These are phyloP conservation scores for Cecropterus lyciades DNA, from an alignment of 1,140 invertebrate species.

Conservation along the genomic window DNA sequence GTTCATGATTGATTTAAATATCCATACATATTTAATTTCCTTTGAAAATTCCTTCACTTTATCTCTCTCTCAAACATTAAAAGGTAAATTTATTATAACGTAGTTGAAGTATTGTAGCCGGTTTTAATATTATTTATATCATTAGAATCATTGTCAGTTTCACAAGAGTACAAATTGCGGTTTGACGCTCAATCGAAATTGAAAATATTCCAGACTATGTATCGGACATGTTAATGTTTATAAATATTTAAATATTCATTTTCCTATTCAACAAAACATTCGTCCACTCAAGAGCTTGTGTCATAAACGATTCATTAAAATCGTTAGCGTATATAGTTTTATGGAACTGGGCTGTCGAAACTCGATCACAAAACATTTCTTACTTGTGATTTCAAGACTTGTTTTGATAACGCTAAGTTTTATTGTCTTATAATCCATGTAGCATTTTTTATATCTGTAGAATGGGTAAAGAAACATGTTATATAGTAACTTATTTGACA, in stretches of 20 bases:
- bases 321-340: conserved; percentile 19
- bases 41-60: background rate
- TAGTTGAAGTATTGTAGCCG: background rate
- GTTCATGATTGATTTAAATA: background rate
- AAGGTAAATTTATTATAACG: background rate
- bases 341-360: conserved; percentile 15
- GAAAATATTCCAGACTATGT: conserved; percentile 2
- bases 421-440: conserved; percentile 8
- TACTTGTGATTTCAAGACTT: conserved; percentile 16
- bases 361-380: conserved; percentile 19
- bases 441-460: conserved; percentile 11
- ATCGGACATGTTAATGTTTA: conserved; percentile 24
- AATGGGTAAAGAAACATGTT: conserved; percentile 14
- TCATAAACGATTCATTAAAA: conserved; percentile 21
- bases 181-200: conserved; percentile 22
- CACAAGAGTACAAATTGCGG: conserved; percentile 22
- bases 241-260: conserved; percentile 21
- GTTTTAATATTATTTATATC: background rate
- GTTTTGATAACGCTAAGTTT: conserved; percentile 18
- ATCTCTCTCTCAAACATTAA: background rate
- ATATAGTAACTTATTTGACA: background rate
- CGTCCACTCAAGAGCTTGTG: conserved; percentile 26
- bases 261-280: conserved; percentile 19
- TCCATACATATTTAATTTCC: background rate
- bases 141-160: background rate